These are phyloP conservation scores for Ptiloglossa arizonensis DNA, from an alignment of 1,140 invertebrate species.

Conservation along the genomic window DNA sequence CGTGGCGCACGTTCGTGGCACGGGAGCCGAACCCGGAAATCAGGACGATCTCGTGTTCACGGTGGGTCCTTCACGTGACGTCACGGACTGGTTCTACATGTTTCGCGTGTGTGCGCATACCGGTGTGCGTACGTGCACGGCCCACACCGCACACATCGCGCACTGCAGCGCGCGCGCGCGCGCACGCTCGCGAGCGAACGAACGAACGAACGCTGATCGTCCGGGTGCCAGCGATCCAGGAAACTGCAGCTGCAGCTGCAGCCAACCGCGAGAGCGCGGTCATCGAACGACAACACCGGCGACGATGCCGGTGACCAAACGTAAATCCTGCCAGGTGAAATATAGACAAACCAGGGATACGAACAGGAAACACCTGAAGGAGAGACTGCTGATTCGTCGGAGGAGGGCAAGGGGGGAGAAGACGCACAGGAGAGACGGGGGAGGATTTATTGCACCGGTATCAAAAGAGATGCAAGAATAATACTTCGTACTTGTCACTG, in stretches of 20 bases:
- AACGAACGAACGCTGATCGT: not conserved
- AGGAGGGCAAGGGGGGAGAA: not conserved
- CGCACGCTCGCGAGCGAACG: no score
- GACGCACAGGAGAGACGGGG: no score
- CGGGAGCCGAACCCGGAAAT: conserved; percentile 63
- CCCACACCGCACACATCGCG: not conserved
- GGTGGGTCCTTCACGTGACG: conserved; percentile 50
- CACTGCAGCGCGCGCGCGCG: no score
- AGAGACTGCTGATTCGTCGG: conserved; percentile 3
- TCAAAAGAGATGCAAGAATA: conserved; percentile 16
- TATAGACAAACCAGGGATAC: conserved; percentile 33
- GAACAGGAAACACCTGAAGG: conserved; percentile 41
- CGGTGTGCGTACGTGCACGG: conserved; percentile 12
- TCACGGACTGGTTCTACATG: conserved; percentile 58
- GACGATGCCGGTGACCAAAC: conserved; percentile 27
- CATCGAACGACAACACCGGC: conserved; percentile 37
- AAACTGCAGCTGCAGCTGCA: conserved; percentile 56
- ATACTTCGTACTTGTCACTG: not conserved
- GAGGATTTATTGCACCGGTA: conserved; percentile 36
- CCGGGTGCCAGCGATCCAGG: conserved; percentile 47
- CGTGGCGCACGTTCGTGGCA: conserved; percentile 43
- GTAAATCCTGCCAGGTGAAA: conserved; percentile 44
- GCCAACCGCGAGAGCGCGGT: conserved; percentile 27
- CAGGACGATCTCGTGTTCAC: conserved; percentile 50
- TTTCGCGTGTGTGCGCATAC: conserved; percentile 22